A percentile compares a stretch with the other conserved stretches of the same genome.
Conservation (phyloP, 2,113 vertebrate species). For the Stomatorhinus ivindoensis region DNA sequence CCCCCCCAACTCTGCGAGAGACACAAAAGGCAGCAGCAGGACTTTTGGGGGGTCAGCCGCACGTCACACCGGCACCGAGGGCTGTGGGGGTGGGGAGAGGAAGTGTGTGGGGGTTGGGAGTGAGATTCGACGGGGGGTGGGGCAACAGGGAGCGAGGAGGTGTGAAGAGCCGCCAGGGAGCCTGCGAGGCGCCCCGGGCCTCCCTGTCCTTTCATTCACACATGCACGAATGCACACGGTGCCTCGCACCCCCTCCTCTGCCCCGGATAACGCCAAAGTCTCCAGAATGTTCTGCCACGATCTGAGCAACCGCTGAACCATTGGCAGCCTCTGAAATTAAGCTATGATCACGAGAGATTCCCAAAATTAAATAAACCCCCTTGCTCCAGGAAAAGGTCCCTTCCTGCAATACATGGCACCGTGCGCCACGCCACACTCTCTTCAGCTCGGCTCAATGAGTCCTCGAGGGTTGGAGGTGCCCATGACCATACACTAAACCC, state of each 20-base stretch:
- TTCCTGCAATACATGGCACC: not conserved
- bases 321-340: slow-evolving; percentile 13
- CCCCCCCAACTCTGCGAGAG: slow-evolving; percentile 25
- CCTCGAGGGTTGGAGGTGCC: not conserved
- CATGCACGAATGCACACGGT: not conserved
- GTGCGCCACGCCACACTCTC: not conserved
- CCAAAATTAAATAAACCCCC: not conserved
- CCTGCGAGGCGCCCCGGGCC: slow-evolving; percentile 18
- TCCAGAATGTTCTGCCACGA: slow-evolving; percentile 45
- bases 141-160: not conserved
- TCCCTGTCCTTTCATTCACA: slow-evolving; percentile 10
- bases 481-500: not conserved
- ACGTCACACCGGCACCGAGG: slow-evolving; percentile 6
- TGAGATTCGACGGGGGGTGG: not conserved
- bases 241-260: slow-evolving; percentile 33
- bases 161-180: not conserved
- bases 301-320: slow-evolving; percentile 31
- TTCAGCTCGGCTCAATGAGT: not conserved
- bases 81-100: not conserved
- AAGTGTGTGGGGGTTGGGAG: not conserved
- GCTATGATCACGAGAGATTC: slow-evolving; percentile 17
- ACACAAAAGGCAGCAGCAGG: slow-evolving; percentile 24
- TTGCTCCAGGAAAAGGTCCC: not conserved
- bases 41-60: slow-evolving; percentile 14
- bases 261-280: slow-evolving; percentile 33